phyloP scores from a whole-genome alignment of 2,797 vertebrate species.

The Luscinia luscinia region DNA sequence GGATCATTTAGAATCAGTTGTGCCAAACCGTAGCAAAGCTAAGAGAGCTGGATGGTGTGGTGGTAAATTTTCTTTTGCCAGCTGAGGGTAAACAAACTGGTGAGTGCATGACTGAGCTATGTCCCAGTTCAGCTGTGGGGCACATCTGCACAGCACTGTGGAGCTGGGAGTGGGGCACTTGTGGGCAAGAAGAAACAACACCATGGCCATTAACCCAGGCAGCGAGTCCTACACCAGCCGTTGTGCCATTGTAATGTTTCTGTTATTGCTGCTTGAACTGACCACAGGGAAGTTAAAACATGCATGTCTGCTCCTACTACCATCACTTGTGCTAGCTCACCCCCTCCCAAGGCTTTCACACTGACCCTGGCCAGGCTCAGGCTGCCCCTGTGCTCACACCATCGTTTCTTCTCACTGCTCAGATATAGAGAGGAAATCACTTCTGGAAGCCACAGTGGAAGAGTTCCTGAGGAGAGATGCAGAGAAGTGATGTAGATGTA shows the following conservation, averaged over 20 bases:
- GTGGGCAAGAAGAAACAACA: rapidly evolving
- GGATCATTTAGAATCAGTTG: background rate
- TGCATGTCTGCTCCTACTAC: background rate
- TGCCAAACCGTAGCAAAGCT: background rate
- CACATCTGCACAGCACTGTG: rapidly evolving
- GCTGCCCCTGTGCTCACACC: background rate
- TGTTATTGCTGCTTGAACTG: background rate
- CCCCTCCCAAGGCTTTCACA: background rate
- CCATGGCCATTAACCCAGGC: background rate
- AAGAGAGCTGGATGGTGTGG: background rate
- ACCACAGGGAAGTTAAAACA: background rate
- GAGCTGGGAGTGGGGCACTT: rapidly evolving
- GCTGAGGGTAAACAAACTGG: background rate
- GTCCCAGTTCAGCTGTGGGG: background rate
- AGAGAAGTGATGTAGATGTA: background rate
- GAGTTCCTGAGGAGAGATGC: background rate
- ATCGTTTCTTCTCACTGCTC: background rate
- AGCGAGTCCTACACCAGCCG: background rate
- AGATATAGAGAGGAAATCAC: background rate
- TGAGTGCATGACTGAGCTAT: rapidly evolving
- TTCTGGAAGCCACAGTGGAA: background rate
- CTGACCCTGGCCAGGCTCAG: background rate
- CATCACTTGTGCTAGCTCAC: rapidly evolving
- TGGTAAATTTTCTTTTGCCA: background rate
- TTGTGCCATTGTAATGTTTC: background rate